Base-by-base conservation (phyloP, 1,140 invertebrate species). In the Drosophila equinoxialis region DNA sequence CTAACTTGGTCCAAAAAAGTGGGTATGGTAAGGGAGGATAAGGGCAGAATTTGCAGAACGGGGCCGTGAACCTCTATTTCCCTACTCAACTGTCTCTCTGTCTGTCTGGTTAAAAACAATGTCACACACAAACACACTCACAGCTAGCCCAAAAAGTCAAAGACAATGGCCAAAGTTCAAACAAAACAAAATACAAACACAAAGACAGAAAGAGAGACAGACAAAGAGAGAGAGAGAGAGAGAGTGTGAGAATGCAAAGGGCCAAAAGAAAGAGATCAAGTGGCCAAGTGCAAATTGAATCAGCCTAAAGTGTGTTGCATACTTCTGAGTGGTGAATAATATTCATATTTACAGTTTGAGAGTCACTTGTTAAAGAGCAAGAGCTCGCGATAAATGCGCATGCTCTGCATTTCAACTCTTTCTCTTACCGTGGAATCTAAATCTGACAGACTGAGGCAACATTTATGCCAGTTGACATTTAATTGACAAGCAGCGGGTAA, bases 381-480 rank as follows among this genome's bases (percentile, higher is more conserved):
- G 33, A 17, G 4, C 10, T 6, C 2, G n/a, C 2, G 11, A 65
- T 61, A 33, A 39, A 14, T 54, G 67, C 68, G 67, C 67, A 76
- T 72, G 75, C 76, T 73, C 83, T 11, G 20, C 39, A 7, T 30
- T 41, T 20, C 45, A 7, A 8, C 8, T 30, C 23, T 73, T 65
- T 33, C 77, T 84, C 66, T 65, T 51, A 51, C 20, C 37, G 57
- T 20, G 70, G 79, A 76, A 77, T 83, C 79, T 89, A 78, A 89
- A 89, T 89, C 73, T 79, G 73, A 64, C 79, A 81, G 68, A 35
- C n/a, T 14, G 45, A 65, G 35, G 64, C 65, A 79, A 86, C 79
- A 77, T 87, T 87, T 83, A 74, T 89, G 84, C 81, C 74, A 89
- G 80, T 90, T 89, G 84, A 90, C 84, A 89, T 90, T 84, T 89